phyloP scores from a whole-genome alignment of 2,113 vertebrate species.

The Pithys albifrons region DNA sequence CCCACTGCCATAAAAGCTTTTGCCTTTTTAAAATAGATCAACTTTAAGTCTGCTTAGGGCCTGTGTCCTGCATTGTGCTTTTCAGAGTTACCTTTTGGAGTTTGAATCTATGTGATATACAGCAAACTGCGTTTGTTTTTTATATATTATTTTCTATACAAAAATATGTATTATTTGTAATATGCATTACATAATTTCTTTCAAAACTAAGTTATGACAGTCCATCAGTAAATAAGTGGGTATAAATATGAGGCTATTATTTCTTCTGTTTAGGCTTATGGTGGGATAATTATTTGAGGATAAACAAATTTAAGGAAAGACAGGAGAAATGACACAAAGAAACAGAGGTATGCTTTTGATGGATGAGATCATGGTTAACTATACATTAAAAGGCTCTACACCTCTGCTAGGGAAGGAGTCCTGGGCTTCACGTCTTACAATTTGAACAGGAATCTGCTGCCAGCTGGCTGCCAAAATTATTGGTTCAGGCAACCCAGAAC shows the following conservation, averaged over 20 bases:
- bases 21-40: background rate
- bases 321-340: background rate
- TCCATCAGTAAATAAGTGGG: constrained; percentile 41
- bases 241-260: constrained; percentile 35
- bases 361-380: background rate
- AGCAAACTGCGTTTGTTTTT: constrained; percentile 40
- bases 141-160: constrained; percentile 7
- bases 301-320: background rate
- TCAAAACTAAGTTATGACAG: constrained; percentile 51
- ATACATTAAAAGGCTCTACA: background rate
- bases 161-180: background rate
- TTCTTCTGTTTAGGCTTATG: background rate
- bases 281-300: constrained; percentile 14
- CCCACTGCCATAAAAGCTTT: background rate
- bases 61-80: background rate
- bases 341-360: background rate
- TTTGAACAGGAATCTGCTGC: background rate
- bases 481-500: background rate
- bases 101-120: background rate
- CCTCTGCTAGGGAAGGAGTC: background rate
- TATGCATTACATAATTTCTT: background rate
- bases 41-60: background rate
- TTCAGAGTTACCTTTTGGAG: constrained; percentile 10
- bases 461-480: background rate
- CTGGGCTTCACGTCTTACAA: background rate